Conservation (phyloP, 2,888 invertebrate species). For the Agrochola lychnidis region DNA sequence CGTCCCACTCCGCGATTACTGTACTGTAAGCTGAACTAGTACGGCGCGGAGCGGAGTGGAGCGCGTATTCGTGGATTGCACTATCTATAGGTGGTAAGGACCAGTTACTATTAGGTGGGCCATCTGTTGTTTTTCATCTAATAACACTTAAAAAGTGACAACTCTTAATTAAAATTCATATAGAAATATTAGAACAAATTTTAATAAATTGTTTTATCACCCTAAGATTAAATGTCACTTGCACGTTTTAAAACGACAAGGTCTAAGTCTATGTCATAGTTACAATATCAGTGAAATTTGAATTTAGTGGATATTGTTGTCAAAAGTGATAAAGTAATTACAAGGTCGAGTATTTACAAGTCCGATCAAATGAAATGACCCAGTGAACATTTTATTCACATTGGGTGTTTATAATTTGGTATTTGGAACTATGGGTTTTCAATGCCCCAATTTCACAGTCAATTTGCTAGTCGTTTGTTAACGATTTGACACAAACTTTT, state of each 20-base stretch:
- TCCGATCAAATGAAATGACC: not conserved
- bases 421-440: slow-evolving; percentile 8
- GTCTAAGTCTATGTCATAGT: not conserved
- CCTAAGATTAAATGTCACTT: not conserved
- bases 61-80: no score
- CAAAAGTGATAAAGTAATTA: not conserved
- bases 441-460: slow-evolving; percentile 15
- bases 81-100: no score
- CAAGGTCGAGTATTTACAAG: not conserved
- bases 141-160: not conserved
- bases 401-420: not conserved
- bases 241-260: not conserved
- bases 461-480: slow-evolving; percentile 16
- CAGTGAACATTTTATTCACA: not conserved
- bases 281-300: not conserved
- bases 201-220: not conserved
- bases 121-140: no score
- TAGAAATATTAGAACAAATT: no score
- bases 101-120: no score
- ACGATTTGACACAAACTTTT: not conserved
- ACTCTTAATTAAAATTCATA: no score
- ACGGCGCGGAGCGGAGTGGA: no score
- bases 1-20: no score
- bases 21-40: no score
- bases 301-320: not conserved